Evolutionary conservation across 2,888 invertebrate species (phyloP), one percentile per base, ranked within the genome.

Genomic region (Hemistola chrysoprasaria): DNA sequence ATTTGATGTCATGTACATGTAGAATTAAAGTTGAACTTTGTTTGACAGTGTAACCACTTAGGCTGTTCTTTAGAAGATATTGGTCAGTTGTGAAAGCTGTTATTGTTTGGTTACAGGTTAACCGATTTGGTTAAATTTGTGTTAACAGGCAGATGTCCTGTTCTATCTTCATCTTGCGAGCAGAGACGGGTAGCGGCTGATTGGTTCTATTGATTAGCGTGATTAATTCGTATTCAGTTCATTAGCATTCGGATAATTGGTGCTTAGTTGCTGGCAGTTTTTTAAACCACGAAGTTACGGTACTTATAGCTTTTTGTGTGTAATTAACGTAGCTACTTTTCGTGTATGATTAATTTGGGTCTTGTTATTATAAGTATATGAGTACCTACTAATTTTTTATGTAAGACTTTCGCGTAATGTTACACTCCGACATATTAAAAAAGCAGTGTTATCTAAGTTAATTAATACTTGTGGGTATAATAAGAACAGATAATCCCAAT

Each of bases 71-170:
- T 44, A 42, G 48, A 53, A 44, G 39, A 50, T 50, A 60, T 67
- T 77, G 84, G 84, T 85, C 85, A 83, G 78, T 78, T 78, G 80
- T 79, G 74, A 81, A 81, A 86, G 84, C 84, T 87, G 86, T 86
- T 87, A 86, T 88, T 88, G 87, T 88, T 88, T 84, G 84, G 83
- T 80, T 83, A 80, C 72, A 77, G 87, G 87, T 86, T 86, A 86
- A 88, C 86, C 86, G 82, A 85, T 86, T 87, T 86, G 84, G 86
- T 86, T 85, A 84, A 82, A 83, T 85, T 86, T 78, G 84, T 84
- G 80, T 78, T 81, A 82, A 83, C 78, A 78, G 77, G 76, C 80
- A 83, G 78, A 82, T 80, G 83, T 75, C 78, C 77, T 75, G 69
- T 66, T 69, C 70, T 61, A 53, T 68, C 73, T 71, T 73, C 53